phyloP scores from a whole-genome alignment of 2,888 invertebrate genomes.

The Rosalia funebris region DNA sequence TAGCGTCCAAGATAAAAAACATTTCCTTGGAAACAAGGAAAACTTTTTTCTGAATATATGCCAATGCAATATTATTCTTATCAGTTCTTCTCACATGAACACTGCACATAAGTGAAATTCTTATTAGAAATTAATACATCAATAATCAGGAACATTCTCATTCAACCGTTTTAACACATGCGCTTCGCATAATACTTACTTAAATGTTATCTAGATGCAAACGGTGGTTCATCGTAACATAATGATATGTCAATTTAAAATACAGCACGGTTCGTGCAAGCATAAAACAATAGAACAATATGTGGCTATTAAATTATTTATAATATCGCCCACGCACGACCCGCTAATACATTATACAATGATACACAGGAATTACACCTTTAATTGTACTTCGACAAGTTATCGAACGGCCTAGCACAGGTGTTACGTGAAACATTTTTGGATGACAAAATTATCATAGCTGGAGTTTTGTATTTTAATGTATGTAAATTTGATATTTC shows the following conservation, averaged over 20 bases:
- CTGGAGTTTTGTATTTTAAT: slow-evolving; percentile 16
- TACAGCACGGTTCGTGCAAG: slow-evolving; percentile 50
- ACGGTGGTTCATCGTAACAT: slow-evolving; percentile 41
- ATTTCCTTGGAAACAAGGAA: no score
- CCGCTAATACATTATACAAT: slow-evolving; percentile 37
- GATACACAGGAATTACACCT: slow-evolving; percentile 43
- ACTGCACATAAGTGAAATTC: background rate
- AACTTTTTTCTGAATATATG: no score
- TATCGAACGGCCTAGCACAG: slow-evolving; percentile 32
- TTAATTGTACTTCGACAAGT: slow-evolving; percentile 38
- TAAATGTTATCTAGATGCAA: slow-evolving; percentile 11
- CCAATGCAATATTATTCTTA: no score
- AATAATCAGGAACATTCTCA: slow-evolving; percentile 4
- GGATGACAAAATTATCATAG: slow-evolving; percentile 17
- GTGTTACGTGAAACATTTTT: slow-evolving; percentile 31
- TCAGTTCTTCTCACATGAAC: no score
- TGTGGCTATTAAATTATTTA: slow-evolving; percentile 47
- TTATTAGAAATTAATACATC: slow-evolving; percentile 10
- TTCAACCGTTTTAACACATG: slow-evolving; percentile 10
- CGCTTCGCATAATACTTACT: slow-evolving; percentile 13
- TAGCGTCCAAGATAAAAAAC: no score
- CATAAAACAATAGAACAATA: slow-evolving; percentile 52
- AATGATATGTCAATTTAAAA: slow-evolving; percentile 55
- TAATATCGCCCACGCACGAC: slow-evolving; percentile 39
- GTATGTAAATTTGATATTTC: slow-evolving; percentile 18